Evolutionary conservation across 2,888 invertebrate genomes (phyloP), one percentile per base, ranked within the genome.

Genomic region (Gastrophysa polygoni): DNA sequence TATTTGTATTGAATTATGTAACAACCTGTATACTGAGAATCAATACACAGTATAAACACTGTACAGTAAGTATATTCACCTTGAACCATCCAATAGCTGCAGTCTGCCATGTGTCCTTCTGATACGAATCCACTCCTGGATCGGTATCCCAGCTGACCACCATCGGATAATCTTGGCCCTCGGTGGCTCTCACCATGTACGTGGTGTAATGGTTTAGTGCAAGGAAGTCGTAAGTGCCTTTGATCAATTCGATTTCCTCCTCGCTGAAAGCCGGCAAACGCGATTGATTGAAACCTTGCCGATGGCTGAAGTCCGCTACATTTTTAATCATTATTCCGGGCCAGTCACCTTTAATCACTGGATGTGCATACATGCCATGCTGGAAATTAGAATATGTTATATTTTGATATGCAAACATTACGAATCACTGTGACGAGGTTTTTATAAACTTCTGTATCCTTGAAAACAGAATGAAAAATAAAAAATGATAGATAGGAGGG

Each of bases 291-390:
- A 84, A 88, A 11, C 73, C 73, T 69, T 76, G 73, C 14, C 54
- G 14, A 49, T 55, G 50, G 63, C 90, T 91, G 51, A 86, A 83
- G 1, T 82, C 80, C 44, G 81, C 84, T n/a, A 91, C 83, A 7
- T 84, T 80, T 28, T 83, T 80, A 54, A 87, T 86, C 88, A 91
- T 89, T 0, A 87, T 73, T 51, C 83, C 78, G 0, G 91, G 91
- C 78, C 90, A 91, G 77, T 90, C 87, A 0, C 91, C 91, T n/a
- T 70, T 38, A 51, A 68, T 0, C 76, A 91, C 87, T 1, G 91
- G 89, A 77, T 91, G 83, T 0, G 66, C 72, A 43, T 66, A 71
- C 69, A 70, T 68, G 34, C 76, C 75, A 47, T 57, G 59, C 68
- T 68, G 48, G 49, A 68, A 64, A 38, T 24, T 54, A n/a, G n/a